These are phyloP conservation scores for Pseudopodoces humilis DNA, from an alignment of 2,113 vertebrate species.

Conservation along the genomic window DNA sequence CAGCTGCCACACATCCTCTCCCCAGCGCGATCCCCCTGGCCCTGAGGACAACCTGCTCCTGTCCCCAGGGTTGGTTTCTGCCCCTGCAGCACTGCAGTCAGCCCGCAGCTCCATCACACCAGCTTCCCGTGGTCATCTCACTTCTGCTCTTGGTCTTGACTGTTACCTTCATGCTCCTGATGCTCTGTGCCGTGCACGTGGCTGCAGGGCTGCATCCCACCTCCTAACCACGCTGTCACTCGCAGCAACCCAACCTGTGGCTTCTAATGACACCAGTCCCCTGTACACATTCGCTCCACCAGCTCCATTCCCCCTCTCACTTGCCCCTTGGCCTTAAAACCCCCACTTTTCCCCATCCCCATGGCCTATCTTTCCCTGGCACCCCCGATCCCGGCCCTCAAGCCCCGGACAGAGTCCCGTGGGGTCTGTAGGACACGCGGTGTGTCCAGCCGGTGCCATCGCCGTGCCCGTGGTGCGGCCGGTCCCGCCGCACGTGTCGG, in stretches of 20 bases:
- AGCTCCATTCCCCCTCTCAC: background rate
- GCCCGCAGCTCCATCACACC: background rate
- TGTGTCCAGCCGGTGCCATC: background rate
- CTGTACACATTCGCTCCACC: rapidly evolving
- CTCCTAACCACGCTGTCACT: background rate
- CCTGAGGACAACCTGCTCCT: background rate
- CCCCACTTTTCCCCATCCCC: background rate
- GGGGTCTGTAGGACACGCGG: background rate
- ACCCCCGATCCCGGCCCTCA: background rate
- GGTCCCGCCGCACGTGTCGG: background rate
- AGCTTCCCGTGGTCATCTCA: background rate
- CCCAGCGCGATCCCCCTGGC: rapidly evolving
- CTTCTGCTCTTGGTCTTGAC: background rate
- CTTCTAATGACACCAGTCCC: background rate
- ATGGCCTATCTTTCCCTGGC: background rate
- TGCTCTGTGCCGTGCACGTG: background rate
- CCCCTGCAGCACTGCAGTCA: background rate
- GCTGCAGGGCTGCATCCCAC: background rate
- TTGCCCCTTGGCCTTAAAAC: background rate
- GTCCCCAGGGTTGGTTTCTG: background rate
- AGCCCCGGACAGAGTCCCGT: rapidly evolving
- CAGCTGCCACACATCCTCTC: background rate
- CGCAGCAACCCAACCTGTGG: background rate
- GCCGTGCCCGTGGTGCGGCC: background rate
- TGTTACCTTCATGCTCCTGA: background rate